Percentiles rank a stretch among this genome's conserved stretches.
phyloP scores from a whole-genome alignment of 2,113 vertebrate genomes.

The Nicator chloris region DNA sequence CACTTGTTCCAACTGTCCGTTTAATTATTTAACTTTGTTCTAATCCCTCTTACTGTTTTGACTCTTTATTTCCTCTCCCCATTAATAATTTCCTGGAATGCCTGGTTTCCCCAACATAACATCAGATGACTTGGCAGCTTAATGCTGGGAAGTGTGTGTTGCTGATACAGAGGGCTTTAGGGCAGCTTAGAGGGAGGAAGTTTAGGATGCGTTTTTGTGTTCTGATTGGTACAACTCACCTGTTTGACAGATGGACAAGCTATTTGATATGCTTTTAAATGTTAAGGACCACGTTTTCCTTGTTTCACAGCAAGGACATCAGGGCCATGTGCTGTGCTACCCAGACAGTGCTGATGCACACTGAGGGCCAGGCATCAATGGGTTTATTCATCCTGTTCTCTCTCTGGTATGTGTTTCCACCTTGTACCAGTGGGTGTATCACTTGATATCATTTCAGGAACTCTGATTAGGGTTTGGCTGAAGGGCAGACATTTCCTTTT shows the following conservation, averaged over 20 bases:
- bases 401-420: neutral
- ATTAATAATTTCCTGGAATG: neutral
- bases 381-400: neutral
- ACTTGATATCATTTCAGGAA: neutral
- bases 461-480: neutral
- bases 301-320: neutral
- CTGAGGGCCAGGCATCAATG: neutral
- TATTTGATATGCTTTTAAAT: neutral
- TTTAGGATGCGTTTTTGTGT: fast-evolving
- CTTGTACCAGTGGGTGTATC: neutral
- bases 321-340: neutral
- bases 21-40: neutral
- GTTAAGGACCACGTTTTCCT: neutral
- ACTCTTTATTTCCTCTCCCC: neutral
- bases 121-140: neutral
- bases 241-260: neutral
- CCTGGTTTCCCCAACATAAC: neutral
- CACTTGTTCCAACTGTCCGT: neutral
- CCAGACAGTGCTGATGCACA: neutral
- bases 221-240: neutral
- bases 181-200: neutral
- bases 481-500: neutral
- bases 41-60: neutral
- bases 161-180: neutral
- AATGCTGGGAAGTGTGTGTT: neutral